A percentile compares a stretch with the other conserved stretches of the same genome.
Evolutionary conservation across 1,140 invertebrate species (phyloP).

Genomic region (Popillia japonica): DNA sequence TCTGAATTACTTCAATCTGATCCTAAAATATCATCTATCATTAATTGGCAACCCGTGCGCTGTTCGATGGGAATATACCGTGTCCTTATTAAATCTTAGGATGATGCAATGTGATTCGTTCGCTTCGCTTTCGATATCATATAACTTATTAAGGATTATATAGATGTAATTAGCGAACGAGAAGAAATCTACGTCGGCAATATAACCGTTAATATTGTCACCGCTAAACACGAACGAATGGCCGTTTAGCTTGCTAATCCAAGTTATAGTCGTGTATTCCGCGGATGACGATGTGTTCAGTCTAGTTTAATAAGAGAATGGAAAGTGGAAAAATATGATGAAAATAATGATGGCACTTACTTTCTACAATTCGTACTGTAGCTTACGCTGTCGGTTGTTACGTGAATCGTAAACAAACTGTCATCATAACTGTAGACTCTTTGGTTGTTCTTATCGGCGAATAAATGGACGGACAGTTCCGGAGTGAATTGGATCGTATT

Average conservation of each 20-base stretch:
- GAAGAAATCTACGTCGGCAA: slow-evolving; percentile 56
- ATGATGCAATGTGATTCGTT: slow-evolving; percentile 50
- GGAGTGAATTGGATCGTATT: slow-evolving; percentile 52
- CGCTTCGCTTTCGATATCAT: slow-evolving; percentile 48
- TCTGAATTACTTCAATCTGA: slow-evolving; percentile 48
- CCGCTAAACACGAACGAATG: neutral
- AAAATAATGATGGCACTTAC: no score
- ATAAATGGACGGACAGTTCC: slow-evolving; percentile 44
- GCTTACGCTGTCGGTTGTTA: slow-evolving; percentile 54
- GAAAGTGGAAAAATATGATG: neutral
- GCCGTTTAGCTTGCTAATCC: slow-evolving; percentile 1
- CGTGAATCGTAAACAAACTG: slow-evolving; percentile 48
- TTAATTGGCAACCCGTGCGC: no score
- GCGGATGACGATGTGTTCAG: neutral
- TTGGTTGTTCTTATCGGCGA: slow-evolving; percentile 50
- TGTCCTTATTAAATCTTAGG: slow-evolving; percentile 48
- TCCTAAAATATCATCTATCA: slow-evolving; percentile 47
- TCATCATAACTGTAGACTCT: slow-evolving; percentile 53
- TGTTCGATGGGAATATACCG: no score
- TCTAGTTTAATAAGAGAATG: neutral
- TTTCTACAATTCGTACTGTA: slow-evolving; percentile 38
- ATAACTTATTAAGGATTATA: slow-evolving; percentile 51
- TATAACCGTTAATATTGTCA: slow-evolving; percentile 46
- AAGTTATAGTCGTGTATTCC: slow-evolving; percentile 19
- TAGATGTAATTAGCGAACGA: slow-evolving; percentile 47